Conservation (phyloP, 2,888 invertebrate species). For the Venusia cambrica region DNA sequence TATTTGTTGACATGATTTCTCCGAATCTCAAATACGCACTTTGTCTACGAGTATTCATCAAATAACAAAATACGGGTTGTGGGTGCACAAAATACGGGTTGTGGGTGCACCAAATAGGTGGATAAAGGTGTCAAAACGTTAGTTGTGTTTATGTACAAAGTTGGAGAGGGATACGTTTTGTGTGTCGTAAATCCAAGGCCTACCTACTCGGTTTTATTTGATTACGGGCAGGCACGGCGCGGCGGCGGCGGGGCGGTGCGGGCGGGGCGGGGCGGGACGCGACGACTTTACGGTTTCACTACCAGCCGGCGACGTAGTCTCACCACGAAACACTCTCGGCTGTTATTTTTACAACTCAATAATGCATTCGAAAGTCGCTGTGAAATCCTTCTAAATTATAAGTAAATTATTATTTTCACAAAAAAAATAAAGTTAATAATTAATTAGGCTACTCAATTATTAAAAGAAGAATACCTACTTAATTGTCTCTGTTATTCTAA, state of each 20-base stretch:
- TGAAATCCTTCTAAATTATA: slow-evolving; percentile 25
- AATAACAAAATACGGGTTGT: not conserved
- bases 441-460: too few relatives aligned
- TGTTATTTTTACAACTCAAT: slow-evolving; percentile 36
- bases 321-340: slow-evolving; percentile 30
- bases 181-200: slow-evolving; percentile 55
- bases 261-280: too few relatives aligned
- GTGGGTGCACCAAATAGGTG: not conserved
- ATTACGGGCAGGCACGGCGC: slow-evolving; percentile 53
- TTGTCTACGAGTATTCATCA: slow-evolving; percentile 1
- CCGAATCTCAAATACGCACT: slow-evolving; percentile 3
- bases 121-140: slow-evolving; percentile 7
- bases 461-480: too few relatives aligned
- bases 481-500: too few relatives aligned
- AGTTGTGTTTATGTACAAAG: slow-evolving; percentile 34
- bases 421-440: slow-evolving; percentile 17
- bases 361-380: slow-evolving; percentile 31
- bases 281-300: slow-evolving; percentile 59
- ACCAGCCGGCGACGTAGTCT: slow-evolving; percentile 29
- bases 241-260: too few relatives aligned
- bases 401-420: slow-evolving; percentile 6
- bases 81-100: not conserved
- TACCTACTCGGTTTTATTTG: slow-evolving; percentile 53
- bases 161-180: slow-evolving; percentile 41
- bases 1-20: slow-evolving; percentile 37